Evolutionary conservation across 2,797 vertebrate genomes (phyloP).

Genomic region (Smutsia gigantea): DNA sequence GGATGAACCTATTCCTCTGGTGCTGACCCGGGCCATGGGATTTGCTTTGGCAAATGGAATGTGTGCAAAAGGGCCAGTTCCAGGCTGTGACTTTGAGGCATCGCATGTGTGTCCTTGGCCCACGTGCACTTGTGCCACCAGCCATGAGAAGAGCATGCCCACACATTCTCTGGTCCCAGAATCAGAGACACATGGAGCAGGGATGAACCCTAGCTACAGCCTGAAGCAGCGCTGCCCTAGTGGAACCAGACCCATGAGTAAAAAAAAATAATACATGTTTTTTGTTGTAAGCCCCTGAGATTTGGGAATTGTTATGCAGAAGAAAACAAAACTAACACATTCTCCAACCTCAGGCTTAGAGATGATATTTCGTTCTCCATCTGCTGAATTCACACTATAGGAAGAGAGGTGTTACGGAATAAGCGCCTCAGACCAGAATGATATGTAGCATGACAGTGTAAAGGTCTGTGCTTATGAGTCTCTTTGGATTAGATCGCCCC

Average conservation of each 20-base stretch:
- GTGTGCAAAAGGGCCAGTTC: not conserved
- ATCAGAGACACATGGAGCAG: not conserved
- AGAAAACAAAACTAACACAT: not conserved
- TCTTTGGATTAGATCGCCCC: not conserved
- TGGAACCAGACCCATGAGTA: not conserved
- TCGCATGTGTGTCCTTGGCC: fast-evolving
- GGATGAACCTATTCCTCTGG: not conserved
- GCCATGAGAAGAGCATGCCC: fast-evolving
- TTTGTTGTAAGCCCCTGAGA: not conserved
- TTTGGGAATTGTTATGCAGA: not conserved
- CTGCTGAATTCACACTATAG: not conserved
- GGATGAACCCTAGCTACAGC: not conserved
- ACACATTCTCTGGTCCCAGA: not conserved
- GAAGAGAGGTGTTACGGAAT: not conserved
- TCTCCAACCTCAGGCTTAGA: not conserved
- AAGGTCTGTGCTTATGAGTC: not conserved
- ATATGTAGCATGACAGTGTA: fast-evolving
- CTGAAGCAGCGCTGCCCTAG: not conserved
- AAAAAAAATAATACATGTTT: not conserved
- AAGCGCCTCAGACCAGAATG: not conserved
- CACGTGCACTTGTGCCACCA: not conserved
- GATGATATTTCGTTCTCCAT: not conserved
- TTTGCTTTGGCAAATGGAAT: not conserved
- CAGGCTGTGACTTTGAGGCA: not conserved
- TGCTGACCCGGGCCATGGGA: not conserved